Conservation (phyloP, 2,888 invertebrate species). For the Cephus spinipes region DNA sequence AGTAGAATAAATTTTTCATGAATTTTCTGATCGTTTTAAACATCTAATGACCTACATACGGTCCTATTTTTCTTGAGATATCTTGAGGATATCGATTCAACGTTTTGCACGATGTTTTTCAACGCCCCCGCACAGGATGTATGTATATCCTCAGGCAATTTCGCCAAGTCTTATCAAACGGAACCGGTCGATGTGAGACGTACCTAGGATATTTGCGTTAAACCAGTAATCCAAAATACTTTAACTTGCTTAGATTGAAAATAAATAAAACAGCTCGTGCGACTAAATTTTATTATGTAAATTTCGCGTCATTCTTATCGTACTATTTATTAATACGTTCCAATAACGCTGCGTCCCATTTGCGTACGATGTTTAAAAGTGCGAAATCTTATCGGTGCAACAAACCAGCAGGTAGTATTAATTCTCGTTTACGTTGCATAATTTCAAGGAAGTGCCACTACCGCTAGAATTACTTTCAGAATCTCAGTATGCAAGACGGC, state of each 20-base stretch:
- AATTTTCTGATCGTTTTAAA: background rate
- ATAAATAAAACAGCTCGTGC: too few species aligned
- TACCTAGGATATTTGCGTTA: background rate
- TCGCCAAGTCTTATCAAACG: background rate
- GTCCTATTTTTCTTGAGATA: background rate
- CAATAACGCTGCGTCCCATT: background rate
- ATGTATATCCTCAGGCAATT: background rate
- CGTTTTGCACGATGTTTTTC: background rate
- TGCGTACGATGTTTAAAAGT: background rate
- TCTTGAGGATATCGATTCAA: background rate
- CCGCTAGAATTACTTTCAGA: background rate
- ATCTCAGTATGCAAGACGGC: background rate
- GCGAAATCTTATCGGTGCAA: background rate
- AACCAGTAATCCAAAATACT: background rate
- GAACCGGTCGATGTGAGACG: background rate
- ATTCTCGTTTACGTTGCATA: conserved; percentile 1
- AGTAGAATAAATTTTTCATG: background rate
- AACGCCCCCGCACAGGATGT: background rate
- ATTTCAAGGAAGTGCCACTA: background rate
- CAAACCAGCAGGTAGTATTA: background rate
- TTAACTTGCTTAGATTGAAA: background rate
- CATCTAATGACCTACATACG: background rate
- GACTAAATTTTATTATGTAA: too few species aligned
- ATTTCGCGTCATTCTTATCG: too few species aligned
- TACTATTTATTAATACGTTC: too few species aligned